Conservation (phyloP, 2,888 invertebrate species). For the Fragum whitleyi region DNA sequence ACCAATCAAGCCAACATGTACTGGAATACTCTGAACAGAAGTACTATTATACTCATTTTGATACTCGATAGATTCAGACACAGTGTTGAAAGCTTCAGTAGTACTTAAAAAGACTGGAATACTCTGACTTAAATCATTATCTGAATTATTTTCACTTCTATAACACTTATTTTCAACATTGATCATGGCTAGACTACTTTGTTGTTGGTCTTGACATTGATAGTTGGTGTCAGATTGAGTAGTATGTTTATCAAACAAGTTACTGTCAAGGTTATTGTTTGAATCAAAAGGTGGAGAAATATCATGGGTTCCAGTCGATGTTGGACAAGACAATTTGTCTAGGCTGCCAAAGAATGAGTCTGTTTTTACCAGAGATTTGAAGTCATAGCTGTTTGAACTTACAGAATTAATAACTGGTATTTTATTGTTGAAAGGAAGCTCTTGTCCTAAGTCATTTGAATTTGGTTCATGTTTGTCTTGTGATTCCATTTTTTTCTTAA, state of each 20-base stretch:
- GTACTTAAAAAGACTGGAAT: background rate
- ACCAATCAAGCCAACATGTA: background rate
- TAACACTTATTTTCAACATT: background rate
- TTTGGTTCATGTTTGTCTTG: no score
- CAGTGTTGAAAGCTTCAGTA: no score
- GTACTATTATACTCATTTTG: background rate
- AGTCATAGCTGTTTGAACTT: background rate
- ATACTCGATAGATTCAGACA: no score
- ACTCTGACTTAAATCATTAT: background rate
- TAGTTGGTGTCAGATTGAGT: background rate
- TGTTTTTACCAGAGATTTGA: background rate
- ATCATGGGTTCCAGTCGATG: background rate
- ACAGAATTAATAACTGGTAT: background rate
- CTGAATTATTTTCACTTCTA: background rate
- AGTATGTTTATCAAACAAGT: background rate
- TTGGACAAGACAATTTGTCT: background rate
- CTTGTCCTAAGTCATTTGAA: background rate
- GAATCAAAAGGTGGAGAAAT: background rate
- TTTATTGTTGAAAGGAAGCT: background rate
- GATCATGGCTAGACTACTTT: background rate
- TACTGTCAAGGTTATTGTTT: background rate
- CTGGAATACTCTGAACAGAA: background rate
- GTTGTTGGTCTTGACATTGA: background rate
- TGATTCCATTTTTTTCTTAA: background rate
- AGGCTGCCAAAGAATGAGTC: background rate